Percentiles rank a stretch among this genome's conserved stretches.
phyloP scores from a whole-genome alignment of 2,113 vertebrate species.

The Brevimyrus niger region DNA sequence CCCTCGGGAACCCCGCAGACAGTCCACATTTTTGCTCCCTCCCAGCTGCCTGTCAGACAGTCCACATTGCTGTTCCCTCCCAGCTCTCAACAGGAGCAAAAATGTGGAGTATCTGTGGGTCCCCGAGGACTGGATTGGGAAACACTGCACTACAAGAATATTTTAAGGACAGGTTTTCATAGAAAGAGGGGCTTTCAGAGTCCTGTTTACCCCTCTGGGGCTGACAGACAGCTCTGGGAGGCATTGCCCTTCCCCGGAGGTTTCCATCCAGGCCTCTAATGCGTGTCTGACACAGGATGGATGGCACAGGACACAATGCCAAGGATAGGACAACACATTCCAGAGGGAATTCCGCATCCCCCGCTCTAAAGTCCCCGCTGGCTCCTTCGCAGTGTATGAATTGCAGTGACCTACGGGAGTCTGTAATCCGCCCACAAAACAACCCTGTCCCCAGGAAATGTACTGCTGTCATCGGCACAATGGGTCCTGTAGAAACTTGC shows the following conservation, averaged over 20 bases:
- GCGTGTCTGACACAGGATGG: conserved; percentile 49
- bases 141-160: conserved; percentile 37
- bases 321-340: conserved; percentile 42
- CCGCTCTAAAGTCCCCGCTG: conserved; percentile 62
- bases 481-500: conserved; percentile 36
- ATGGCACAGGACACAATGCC: conserved; percentile 49
- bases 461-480: conserved; percentile 43
- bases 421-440: conserved; percentile 57
- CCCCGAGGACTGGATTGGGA: neutral
- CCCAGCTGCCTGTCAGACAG: too few species aligned
- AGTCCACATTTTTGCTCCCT: neutral
- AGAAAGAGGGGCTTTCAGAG: conserved; percentile 27
- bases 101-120: neutral
- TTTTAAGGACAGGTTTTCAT: conserved; percentile 41
- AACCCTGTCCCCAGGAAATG: conserved; percentile 51
- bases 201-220: neutral
- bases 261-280: conserved; percentile 23
- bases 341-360: conserved; percentile 44
- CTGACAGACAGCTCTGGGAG: conserved; percentile 35
- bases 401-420: conserved; percentile 59
- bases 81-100: neutral
- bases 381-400: conserved; percentile 61
- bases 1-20: neutral
- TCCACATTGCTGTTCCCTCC: neutral
- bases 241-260: neutral